Base-by-base conservation (phyloP, 2,888 invertebrate species). In the Pristionchus mayeri region DNA sequence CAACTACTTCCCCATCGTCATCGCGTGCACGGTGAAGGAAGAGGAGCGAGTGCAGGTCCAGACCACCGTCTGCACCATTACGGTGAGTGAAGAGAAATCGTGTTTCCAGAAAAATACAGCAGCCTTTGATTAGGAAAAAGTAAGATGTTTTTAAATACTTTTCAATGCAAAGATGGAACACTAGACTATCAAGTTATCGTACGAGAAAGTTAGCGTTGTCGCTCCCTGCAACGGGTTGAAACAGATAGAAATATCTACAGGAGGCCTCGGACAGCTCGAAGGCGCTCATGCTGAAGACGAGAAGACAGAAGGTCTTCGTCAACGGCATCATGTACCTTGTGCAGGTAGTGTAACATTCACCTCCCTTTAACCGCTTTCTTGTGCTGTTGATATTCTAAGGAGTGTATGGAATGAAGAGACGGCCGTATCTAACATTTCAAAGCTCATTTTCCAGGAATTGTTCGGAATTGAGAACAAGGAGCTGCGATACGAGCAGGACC, bases 381-480 rank as follows among this genome's bases (percentile, higher is more conserved):
- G 7, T 9, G 7, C 44, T 6, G 44, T 44, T 44, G 6, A n/a
- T n/a, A n/a, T n/a, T n/a, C n/a, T n/a, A n/a, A 44, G 44, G 13
- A 44, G 44, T 13, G 44, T 13, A 44, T 13, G 13, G 6, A 6
- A 44, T 44, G 44, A 44, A 44, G 44, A 44, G 44, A 44, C 13
- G 13, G 6, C 13, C 7, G 44, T 44, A 6, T 44, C 44, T 9
- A 9, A 9, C 11, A 24, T 57, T 57, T 34, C 27, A 79, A 30
- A 6, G 3, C 7, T 24, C 27, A 40, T 57, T 57, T 57, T 80
- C 52, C 84, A 90, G 88, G 99, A 99, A 94, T 98, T 99, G 90
- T 99, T 99, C 93, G 99, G 99, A 27, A 98, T 99, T 91, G 99
- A 99, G 94, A 99, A 99, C 94, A 98, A 99, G 94, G 91, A 90